Percentiles rank a stretch among this genome's conserved stretches.
These are phyloP conservation scores for Dryocosmus kuriphilus DNA, from an alignment of 2,888 invertebrate genomes.

Conservation along the genomic window DNA sequence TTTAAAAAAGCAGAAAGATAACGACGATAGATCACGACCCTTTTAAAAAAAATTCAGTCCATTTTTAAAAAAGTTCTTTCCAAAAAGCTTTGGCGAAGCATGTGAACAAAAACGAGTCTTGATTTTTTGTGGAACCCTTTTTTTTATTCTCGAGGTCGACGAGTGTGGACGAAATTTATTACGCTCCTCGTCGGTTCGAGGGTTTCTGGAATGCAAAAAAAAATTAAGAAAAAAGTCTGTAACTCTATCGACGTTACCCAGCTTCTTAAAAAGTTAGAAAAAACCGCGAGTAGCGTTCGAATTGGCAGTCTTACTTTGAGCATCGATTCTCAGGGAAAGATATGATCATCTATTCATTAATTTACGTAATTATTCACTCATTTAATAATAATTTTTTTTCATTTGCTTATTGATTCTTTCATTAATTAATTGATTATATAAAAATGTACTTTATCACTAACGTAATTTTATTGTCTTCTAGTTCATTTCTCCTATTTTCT, in stretches of 20 bases:
- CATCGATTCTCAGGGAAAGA: slow-evolving; percentile 55
- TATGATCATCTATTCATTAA: slow-evolving; percentile 9
- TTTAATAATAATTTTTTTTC: not conserved
- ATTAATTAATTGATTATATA: slow-evolving; percentile 4
- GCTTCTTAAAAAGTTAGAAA: slow-evolving; percentile 36
- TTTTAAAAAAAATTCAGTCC: not conserved
- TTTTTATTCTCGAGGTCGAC: slow-evolving; percentile 17
- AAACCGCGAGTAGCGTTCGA: slow-evolving; percentile 50
- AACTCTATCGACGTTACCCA: slow-evolving; percentile 14
- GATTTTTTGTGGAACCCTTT: slow-evolving; percentile 10
- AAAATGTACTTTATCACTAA: slow-evolving; percentile 14
- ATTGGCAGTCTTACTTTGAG: slow-evolving; percentile 71
- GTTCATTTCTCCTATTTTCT: slow-evolving; percentile 16
- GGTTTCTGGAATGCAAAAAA: slow-evolving; percentile 26
- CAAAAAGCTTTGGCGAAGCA: not conserved
- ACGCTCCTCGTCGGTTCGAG: slow-evolving; percentile 3
- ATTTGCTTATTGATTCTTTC: not conserved
- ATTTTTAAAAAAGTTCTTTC: not conserved
- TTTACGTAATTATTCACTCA: slow-evolving; percentile 9
- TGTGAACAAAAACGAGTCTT: slow-evolving; percentile 14
- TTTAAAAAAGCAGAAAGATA: not conserved
- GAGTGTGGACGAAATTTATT: slow-evolving; percentile 35
- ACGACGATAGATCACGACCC: not conserved
- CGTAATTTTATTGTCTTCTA: slow-evolving; percentile 33
- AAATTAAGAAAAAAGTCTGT: not conserved